These are phyloP conservation scores for Nephrotoma appendiculata DNA, from an alignment of 2,888 invertebrate genomes.

Conservation along the genomic window DNA sequence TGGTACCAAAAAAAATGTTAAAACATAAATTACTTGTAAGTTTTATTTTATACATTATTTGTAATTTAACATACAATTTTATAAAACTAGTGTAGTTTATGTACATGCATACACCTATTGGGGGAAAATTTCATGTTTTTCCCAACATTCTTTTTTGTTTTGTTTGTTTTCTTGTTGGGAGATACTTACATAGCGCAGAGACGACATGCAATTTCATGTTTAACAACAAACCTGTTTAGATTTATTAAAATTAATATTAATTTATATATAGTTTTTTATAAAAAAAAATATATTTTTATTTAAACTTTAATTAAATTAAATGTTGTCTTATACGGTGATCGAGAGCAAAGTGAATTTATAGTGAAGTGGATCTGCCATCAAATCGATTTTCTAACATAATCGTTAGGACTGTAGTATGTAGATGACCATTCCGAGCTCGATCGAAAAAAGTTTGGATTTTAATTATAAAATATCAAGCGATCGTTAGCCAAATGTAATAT, in stretches of 20 bases:
- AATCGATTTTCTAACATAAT: no score
- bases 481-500: no score
- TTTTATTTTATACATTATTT: not conserved
- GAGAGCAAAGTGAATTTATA: not conserved
- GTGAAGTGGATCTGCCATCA: not conserved
- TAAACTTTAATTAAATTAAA: not conserved
- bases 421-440: no score
- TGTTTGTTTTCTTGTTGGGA: not conserved
- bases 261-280: not conserved
- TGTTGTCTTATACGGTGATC: not conserved
- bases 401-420: no score
- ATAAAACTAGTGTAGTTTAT: not conserved
- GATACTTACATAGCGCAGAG: not conserved
- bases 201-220: not conserved
- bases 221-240: not conserved
- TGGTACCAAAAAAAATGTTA: not conserved
- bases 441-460: no score
- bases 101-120: not conserved
- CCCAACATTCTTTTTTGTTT: not conserved
- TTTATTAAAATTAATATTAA: not conserved
- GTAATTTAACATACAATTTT: not conserved
- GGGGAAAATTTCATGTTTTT: not conserved
- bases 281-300: not conserved
- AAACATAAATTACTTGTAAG: not conserved
- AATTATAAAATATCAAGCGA: no score